phyloP scores from a whole-genome alignment of 2,113 vertebrate genomes.

The Empidonax alnorum region DNA sequence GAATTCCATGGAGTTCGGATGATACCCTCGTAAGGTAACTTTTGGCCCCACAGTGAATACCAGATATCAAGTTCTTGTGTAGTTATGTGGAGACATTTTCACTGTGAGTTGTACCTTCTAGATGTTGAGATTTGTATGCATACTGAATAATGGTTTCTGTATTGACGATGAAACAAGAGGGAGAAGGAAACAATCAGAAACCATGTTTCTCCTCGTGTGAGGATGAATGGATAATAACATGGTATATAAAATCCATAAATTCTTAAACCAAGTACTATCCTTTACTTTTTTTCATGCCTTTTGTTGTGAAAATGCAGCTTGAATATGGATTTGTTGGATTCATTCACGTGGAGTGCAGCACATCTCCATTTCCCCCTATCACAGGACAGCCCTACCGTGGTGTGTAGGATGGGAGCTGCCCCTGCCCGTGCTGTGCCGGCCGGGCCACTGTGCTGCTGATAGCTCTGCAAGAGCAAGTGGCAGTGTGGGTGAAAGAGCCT shows the following conservation, averaged over 20 bases:
- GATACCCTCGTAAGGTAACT: neutral
- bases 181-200: neutral
- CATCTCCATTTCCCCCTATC: neutral
- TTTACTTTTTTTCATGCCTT: neutral
- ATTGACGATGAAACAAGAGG: neutral
- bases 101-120: neutral
- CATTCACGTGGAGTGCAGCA: accelerated
- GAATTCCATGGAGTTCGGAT: neutral
- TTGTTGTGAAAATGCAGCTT: neutral
- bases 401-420: neutral
- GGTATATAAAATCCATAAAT: neutral
- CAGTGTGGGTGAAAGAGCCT: neutral
- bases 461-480: neutral
- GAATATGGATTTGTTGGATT: neutral
- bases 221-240: neutral
- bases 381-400: accelerated
- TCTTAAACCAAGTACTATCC: neutral
- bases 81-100: neutral
- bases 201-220: neutral
- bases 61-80: neutral
- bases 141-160: neutral
- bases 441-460: neutral
- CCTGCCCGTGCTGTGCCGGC: neutral
- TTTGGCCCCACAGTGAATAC: neutral
- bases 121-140: neutral